Evolutionary conservation across 2,888 invertebrate species (phyloP).

Genomic region (Drosophila imparisetae): DNA sequence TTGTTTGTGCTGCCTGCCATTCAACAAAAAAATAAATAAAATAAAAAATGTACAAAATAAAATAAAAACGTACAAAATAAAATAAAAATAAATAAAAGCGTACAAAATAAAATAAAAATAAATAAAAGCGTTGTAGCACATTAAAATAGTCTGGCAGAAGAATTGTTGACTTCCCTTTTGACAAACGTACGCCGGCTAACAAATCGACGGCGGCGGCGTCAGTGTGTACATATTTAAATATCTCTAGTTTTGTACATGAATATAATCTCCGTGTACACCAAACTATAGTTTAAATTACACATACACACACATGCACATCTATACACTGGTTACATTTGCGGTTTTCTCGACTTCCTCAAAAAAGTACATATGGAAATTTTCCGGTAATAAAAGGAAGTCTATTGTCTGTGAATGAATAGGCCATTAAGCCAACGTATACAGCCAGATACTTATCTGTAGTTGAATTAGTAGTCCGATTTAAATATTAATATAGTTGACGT

Average conservation of each 20-base stretch:
- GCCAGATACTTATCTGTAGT: not conserved
- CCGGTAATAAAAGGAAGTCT: constrained; percentile 15
- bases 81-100: not conserved
- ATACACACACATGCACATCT: not conserved
- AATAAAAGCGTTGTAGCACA: constrained; percentile 44
- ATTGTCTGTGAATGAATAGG: constrained; percentile 1
- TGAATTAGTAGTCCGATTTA: not conserved
- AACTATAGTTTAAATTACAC: constrained; percentile 22
- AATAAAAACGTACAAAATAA: constrained; percentile 13
- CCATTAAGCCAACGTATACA: not conserved
- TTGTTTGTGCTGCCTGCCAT: constrained; percentile 37
- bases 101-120: constrained; percentile 3
- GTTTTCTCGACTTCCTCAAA: constrained; percentile 7
- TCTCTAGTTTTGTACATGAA: constrained; percentile 7
- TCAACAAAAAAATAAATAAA: not conserved
- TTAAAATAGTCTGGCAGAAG: constrained; percentile 57
- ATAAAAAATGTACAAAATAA: constrained; percentile 1
- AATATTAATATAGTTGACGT: not conserved
- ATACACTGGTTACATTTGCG: not conserved
- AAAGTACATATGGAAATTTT: constrained; percentile 11
- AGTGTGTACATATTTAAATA: constrained; percentile 26
- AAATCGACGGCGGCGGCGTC: constrained; percentile 36
- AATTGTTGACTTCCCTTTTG: constrained; percentile 61
- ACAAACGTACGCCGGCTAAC: constrained; percentile 44
- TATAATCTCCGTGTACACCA: constrained; percentile 8